A percentile compares a stretch with the other conserved stretches of the same genome.
phyloP scores from a whole-genome alignment of 2,797 vertebrate species.

The Anomalospiza imberbis region DNA sequence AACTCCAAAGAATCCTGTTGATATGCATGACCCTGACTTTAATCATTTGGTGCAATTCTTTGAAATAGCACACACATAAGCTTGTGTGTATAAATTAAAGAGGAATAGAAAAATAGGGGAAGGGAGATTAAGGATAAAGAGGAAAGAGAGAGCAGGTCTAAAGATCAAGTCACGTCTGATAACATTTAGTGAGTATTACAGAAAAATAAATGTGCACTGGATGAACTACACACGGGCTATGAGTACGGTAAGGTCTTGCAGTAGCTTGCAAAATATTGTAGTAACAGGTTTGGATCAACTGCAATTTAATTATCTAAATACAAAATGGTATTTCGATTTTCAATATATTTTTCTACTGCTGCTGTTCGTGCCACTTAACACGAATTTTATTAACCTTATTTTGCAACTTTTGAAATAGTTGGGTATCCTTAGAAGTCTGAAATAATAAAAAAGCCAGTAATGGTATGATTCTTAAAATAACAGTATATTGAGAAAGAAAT shows the following conservation, averaged over 20 bases:
- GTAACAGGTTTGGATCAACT: background rate
- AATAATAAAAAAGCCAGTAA: background rate
- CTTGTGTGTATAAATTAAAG: background rate
- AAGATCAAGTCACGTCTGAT: background rate
- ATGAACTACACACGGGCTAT: background rate
- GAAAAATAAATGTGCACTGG: background rate
- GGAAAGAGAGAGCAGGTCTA: background rate
- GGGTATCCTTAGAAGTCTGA: background rate
- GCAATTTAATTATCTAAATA: background rate
- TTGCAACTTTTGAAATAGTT: background rate
- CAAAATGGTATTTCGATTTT: background rate
- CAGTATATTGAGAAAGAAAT: background rate
- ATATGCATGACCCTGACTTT: background rate
- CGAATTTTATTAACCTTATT: background rate
- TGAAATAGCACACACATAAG: background rate
- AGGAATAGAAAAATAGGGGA: background rate
- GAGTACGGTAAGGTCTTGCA: background rate
- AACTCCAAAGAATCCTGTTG: background rate
- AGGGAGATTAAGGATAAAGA: background rate
- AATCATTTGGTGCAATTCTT: background rate
- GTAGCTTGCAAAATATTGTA: background rate
- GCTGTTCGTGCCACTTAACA: background rate
- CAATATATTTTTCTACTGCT: background rate
- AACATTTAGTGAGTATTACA: background rate
- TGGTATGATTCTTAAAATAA: background rate